Conservation (phyloP, 2,113 vertebrate species). For the Diadophis punctatus region DNA sequence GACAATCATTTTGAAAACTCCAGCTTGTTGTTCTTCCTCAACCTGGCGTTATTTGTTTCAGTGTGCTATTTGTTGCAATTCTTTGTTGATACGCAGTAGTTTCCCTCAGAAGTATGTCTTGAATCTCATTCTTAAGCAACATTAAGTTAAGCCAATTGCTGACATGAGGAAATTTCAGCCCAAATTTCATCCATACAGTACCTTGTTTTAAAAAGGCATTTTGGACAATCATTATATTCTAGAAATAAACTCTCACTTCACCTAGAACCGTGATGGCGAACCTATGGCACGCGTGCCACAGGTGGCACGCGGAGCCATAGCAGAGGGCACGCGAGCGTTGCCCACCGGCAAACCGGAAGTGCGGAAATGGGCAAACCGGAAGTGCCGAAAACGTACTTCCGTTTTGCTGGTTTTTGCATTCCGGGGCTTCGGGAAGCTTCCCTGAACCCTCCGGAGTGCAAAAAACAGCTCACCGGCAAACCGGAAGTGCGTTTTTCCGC, state of each 20-base stretch:
- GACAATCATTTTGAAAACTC: not conserved
- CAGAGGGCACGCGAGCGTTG: no score
- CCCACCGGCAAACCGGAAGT: no score
- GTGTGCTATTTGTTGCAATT: not conserved
- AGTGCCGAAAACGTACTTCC: no score
- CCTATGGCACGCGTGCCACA: no score
- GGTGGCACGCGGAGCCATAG: no score
- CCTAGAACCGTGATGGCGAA: no score
- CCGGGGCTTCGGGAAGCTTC: no score
- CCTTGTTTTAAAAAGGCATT: not conserved
- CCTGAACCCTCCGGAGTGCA: no score
- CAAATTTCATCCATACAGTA: not conserved
- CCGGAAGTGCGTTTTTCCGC: no score
- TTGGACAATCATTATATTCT: not conserved
- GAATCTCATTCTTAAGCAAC: not conserved
- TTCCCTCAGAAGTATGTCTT: not conserved
- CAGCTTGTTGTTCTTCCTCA: not conserved
- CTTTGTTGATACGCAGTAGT: not conserved
- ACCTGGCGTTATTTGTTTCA: not conserved
- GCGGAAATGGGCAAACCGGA: no score
- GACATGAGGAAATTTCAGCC: not conserved
- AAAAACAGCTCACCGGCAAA: no score
- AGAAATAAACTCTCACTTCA: not conserved
- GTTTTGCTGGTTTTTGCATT: no score
- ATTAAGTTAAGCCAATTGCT: not conserved